A percentile compares a stretch with the other conserved stretches of the same genome.
phyloP scores from a whole-genome alignment of 2,888 invertebrate species.

The Pyrochroa serraticornis region DNA sequence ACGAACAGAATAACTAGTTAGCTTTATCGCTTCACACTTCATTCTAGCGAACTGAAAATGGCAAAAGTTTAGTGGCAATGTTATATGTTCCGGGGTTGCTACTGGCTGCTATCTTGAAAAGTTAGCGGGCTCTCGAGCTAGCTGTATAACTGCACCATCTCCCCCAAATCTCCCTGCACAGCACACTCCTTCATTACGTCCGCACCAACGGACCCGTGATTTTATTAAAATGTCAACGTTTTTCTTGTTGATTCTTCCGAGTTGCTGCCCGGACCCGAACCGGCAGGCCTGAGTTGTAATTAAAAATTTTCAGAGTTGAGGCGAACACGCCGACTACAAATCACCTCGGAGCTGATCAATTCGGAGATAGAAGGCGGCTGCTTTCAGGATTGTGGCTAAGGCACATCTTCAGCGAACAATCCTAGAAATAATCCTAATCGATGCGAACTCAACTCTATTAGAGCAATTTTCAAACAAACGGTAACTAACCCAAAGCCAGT shows the following conservation, averaged over 20 bases:
- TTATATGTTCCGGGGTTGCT: conserved; percentile 24
- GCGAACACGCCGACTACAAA: too few relatives aligned
- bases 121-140: conserved; percentile 24
- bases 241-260: conserved; percentile 29
- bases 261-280: conserved; percentile 18
- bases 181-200: conserved; percentile 26
- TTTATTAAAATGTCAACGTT: conserved; percentile 37
- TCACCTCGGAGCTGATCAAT: too few relatives aligned
- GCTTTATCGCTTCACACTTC: conserved; percentile 56
- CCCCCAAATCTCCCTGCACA: conserved; percentile 22
- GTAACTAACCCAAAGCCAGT: too few relatives aligned
- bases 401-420: too few relatives aligned
- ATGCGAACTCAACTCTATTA: too few relatives aligned
- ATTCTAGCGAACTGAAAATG: conserved; percentile 53
- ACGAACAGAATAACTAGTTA: conserved; percentile 48
- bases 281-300: too few relatives aligned
- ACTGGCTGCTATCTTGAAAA: conserved; percentile 24
- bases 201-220: conserved; percentile 36
- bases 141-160: conserved; percentile 29
- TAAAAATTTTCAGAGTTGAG: too few relatives aligned
- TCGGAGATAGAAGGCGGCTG: too few relatives aligned
- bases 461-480: too few relatives aligned
- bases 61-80: conserved; percentile 50
- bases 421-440: too few relatives aligned
- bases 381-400: too few relatives aligned